phyloP scores from a whole-genome alignment of 2,888 invertebrate species.

The Desoria tigrina region DNA sequence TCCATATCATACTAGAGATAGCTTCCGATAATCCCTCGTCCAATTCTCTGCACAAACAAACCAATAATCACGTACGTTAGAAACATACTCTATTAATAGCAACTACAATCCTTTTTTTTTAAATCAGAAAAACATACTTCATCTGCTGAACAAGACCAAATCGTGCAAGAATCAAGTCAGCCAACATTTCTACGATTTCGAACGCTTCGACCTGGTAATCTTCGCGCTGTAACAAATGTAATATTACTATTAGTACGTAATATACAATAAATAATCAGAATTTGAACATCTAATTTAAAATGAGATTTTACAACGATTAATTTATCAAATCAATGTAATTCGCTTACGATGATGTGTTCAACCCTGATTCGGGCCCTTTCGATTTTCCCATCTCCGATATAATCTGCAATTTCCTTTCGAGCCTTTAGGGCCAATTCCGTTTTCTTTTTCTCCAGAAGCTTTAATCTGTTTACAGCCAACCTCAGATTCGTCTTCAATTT shows the following conservation, averaged over 20 bases:
- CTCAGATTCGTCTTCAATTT: conserved; percentile 96
- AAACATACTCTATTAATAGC: background rate
- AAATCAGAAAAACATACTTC: conserved; percentile 68
- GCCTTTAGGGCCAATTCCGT: conserved; percentile 95
- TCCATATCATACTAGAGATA: conserved; percentile 95
- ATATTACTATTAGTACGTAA: too few relatives aligned
- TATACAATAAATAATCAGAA: conserved; percentile 5
- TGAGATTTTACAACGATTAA: conserved; percentile 8
- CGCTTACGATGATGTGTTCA: conserved; percentile 85
- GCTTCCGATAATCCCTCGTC: conserved; percentile 96
- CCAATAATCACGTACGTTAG: conserved; percentile 15
- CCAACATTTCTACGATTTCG: conserved; percentile 99
- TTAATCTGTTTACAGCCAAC: conserved; percentile 87
- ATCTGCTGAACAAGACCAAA: conserved; percentile 96
- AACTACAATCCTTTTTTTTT: conserved; percentile 1
- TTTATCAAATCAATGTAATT: too few relatives aligned
- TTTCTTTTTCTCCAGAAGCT: conserved; percentile 95
- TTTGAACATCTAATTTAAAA: background rate
- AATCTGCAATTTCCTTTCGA: conserved; percentile 96
- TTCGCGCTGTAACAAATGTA: conserved; percentile 65
- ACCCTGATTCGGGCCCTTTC: conserved; percentile 95
- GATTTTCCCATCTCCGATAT: conserved; percentile 78
- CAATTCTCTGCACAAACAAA: conserved; percentile 62
- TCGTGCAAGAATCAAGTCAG: conserved; percentile 91
- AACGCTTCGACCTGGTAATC: conserved; percentile 99